Base-by-base conservation (phyloP, 1,140 invertebrate species). In the Zaprionus kolodkinae region DNA sequence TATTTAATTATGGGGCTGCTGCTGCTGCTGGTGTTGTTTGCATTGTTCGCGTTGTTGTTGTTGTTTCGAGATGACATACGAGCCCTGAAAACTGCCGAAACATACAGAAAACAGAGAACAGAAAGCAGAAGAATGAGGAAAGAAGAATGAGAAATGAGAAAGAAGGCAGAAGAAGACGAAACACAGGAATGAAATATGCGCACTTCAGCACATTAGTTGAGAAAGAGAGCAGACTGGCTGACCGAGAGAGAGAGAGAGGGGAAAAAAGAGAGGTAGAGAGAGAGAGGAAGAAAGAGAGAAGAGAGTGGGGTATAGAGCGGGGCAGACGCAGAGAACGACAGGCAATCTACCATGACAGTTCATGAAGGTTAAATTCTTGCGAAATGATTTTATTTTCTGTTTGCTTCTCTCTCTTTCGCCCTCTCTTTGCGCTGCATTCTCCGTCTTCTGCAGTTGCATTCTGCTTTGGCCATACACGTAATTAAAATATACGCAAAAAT, bases 321-420 rank as follows among this genome's bases (percentile, higher is more conserved):
- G 10, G 15, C 15, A 63, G 38, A 43, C 13, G 6, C 5, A 38
- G 66, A 10, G 13, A 3, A 56, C 33, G 64, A 60, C 54, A 76
- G 43, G 85, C 85, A 89, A 88, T 89, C 84, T 78, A 84, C 71
- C 85, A 78, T 89, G 84, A 76, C 84, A 89, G 75, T 89, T 89
- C 81, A 68, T 62, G 85, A 88, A 88, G 84, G 84, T 88, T 88
- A 80, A 88, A 84, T 88, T 88, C 84, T 88, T 88, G 73, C 60
- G 78, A 84, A 88, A 82, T 82, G 72, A 81, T 86, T 86, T 87
- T 35, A 13, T 57, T 68, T 25, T 50, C n/a, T 21, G 45, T 45
- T 30, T 30, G 33, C 43, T 72, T 40, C 27, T 30, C 27, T 62
- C 21, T 17, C 48, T 10, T 15, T 17, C 21, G 1, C 21, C 2